Evolutionary conservation across 2,888 invertebrate species (phyloP).

Genomic region (Drosophila glabriapex): DNA sequence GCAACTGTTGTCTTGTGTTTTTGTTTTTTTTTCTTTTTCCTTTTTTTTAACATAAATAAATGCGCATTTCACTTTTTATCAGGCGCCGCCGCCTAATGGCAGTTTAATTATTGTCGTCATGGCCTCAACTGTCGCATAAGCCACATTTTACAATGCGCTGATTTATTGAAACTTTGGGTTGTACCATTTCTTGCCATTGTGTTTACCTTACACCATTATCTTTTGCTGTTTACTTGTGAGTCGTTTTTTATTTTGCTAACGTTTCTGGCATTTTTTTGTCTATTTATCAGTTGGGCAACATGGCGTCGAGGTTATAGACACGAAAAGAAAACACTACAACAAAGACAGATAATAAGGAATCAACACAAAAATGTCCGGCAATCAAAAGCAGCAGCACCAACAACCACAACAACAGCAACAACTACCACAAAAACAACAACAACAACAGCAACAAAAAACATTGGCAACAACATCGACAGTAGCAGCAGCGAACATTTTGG

Average conservation of each 20-base stretch:
- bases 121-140: constrained; percentile 71
- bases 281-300: constrained; percentile 56
- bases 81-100: constrained; percentile 63
- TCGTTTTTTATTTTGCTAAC: constrained; percentile 44
- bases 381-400: constrained; percentile 68
- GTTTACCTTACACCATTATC: constrained; percentile 16
- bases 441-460: constrained; percentile 47
- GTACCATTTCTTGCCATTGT: constrained; percentile 17
- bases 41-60: constrained; percentile 44
- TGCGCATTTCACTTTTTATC: constrained; percentile 80
- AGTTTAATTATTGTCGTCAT: constrained; percentile 69
- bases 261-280: constrained; percentile 27
- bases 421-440: constrained; percentile 44
- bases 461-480: constrained; percentile 26
- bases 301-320: constrained; percentile 65
- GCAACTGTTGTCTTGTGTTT: constrained; percentile 37
- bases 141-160: constrained; percentile 64
- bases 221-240: constrained; percentile 14
- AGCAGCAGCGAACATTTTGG: constrained; percentile 57
- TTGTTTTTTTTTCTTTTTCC: constrained; percentile 1
- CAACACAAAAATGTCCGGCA: constrained; percentile 75
- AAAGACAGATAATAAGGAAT: constrained; percentile 64
- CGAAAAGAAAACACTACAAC: constrained; percentile 29
- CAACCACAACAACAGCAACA: constrained; percentile 46
- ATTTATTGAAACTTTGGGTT: constrained; percentile 53